Conservation (phyloP, 2,113 vertebrate species). For the Garra rufa region DNA sequence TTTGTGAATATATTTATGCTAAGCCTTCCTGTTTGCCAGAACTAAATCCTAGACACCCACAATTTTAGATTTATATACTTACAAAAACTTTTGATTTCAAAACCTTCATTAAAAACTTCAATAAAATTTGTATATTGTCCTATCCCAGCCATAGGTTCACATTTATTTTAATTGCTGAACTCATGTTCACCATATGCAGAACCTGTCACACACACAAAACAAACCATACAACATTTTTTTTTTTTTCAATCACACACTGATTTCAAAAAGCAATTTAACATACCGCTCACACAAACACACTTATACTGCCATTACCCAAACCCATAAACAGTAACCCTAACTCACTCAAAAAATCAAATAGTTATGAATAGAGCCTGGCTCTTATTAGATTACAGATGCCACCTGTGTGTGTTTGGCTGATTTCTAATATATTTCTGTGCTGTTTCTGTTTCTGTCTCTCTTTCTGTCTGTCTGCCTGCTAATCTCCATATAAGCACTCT, state of each 20-base stretch:
- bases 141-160: background rate
- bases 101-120: too few species aligned
- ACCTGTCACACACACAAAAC: background rate
- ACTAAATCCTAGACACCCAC: too few species aligned
- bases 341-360: background rate
- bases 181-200: background rate
- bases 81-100: too few species aligned
- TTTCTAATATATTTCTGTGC: background rate
- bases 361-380: background rate
- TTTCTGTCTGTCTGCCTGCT: background rate
- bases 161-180: background rate
- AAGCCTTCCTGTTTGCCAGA: too few species aligned
- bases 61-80: too few species aligned
- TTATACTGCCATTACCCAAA: background rate
- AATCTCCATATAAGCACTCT: slow-evolving; percentile 23
- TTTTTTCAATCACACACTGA: background rate
- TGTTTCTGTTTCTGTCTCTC: background rate
- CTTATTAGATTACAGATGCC: background rate
- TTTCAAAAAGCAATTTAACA: background rate
- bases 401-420: slow-evolving; percentile 20
- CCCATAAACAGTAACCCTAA: too few species aligned
- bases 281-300: background rate
- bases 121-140: background rate
- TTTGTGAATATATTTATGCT: too few species aligned
- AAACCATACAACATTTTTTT: background rate